Evolutionary conservation across 2,113 vertebrate species (phyloP), one percentile per base, ranked within the genome.

Genomic region (Caranx ignobilis): DNA sequence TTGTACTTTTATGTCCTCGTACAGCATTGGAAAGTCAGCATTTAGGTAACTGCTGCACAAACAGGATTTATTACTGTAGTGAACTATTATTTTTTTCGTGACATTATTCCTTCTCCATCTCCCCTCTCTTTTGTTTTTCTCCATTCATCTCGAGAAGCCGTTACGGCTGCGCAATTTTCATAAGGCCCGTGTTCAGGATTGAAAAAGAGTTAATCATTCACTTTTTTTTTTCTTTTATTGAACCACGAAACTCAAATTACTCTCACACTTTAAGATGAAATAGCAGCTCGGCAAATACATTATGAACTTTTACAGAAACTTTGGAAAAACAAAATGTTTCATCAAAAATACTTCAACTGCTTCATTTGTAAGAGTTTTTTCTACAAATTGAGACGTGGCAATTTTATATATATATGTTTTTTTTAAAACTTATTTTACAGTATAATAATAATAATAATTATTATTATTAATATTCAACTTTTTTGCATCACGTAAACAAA

Each of bases 1-100:
- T 70, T 75, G 57, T 19, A 39, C 64, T 76, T 87, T 55, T 67
- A 79, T 57, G 73, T 32, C 16, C 56, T 48, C 41, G 52, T 50
- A n/a, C n/a, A 48, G 26, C 48, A 48, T 12, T 60, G 21, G 37
- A 26, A 75, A 65, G 67, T 83, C 77, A 60, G 73, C 67, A 59
- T 66, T 81, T 71, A 69, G 70, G 54, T 50, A 65, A 84, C 59
- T 15, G 45, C 50, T 10, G 12, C 45, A 69, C 41, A 71, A 71
- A 73, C 19, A 63, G 45, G 12, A 8, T 61, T 82, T 50, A 65
- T 73, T 65, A 43, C 34, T 2, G 9, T n/a, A 34, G 31, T 34
- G 52, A 45, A 32, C 37, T 21, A 34, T 18, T 61, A 32, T 19
- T 50, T 69, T 47, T 34, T 47, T 47, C 7, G 26, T 26, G 26